Percentiles rank a stretch among this genome's conserved stretches.
Evolutionary conservation across 2,888 invertebrate species (phyloP).

Genomic region (Eilema depressum): DNA sequence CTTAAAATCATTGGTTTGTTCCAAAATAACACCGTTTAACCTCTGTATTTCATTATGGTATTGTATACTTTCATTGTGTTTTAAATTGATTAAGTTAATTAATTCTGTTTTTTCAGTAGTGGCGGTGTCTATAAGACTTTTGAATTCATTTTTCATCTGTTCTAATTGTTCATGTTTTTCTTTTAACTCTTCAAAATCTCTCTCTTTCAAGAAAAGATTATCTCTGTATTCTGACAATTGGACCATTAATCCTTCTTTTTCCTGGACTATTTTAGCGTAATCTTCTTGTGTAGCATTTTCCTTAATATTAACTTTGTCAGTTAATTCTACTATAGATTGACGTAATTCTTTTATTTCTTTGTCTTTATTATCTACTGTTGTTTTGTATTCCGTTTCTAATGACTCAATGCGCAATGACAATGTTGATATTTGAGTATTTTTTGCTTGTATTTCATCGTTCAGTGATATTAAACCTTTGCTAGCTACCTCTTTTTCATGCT

Average conservation of each 20-base stretch:
- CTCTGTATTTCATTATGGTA: slow-evolving; percentile 95
- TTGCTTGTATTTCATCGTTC: slow-evolving; percentile 65
- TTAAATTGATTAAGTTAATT: slow-evolving; percentile 91
- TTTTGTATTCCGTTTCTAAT: slow-evolving; percentile 61
- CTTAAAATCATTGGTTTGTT: slow-evolving; percentile 80
- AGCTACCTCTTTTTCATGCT: slow-evolving; percentile 68
- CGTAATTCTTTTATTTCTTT: slow-evolving; percentile 76
- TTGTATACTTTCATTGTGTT: slow-evolving; percentile 94
- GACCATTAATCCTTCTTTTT: slow-evolving; percentile 68
- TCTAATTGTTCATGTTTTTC: slow-evolving; percentile 60
- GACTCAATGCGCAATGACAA: slow-evolving; percentile 58
- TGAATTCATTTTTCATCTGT: slow-evolving; percentile 65
- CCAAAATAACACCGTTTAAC: slow-evolving; percentile 87
- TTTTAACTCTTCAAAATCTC: slow-evolving; percentile 61
- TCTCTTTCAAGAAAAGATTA: slow-evolving; percentile 60
- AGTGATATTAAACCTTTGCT: slow-evolving; percentile 62
- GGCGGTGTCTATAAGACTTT: slow-evolving; percentile 64
- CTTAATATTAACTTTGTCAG: slow-evolving; percentile 67
- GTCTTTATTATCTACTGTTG: slow-evolving; percentile 63
- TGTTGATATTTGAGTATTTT: slow-evolving; percentile 63
- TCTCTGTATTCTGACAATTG: slow-evolving; percentile 60
- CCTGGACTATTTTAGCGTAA: slow-evolving; percentile 64
- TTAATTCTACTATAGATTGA: slow-evolving; percentile 70
- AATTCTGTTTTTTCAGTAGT: slow-evolving; percentile 89
- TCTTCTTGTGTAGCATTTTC: slow-evolving; percentile 66